Base-by-base conservation (phyloP, 2,888 invertebrate genomes). In the Pharmacophagus antenor region DNA sequence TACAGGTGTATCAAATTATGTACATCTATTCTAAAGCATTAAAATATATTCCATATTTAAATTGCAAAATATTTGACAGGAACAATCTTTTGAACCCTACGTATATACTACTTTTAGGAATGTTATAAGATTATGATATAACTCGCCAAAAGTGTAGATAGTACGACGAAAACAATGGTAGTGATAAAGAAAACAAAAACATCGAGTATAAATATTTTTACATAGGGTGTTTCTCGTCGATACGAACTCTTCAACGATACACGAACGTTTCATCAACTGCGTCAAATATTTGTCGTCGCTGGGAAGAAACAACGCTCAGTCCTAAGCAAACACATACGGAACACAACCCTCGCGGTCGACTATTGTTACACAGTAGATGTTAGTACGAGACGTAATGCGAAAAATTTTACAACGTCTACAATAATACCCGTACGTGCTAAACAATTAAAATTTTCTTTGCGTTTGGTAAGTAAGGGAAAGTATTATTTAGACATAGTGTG, bases 261-360 rank as follows among this genome's bases (percentile, higher is more conserved):
- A 54, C 20, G 57, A 54, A 58, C 57, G 57, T 62, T 53, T 62
- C 53, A 57, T 58, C 61, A 62, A 58, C 61, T 54, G 31, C 20
- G 57, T 57, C 54, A 62, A 62, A 62, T 62, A 62, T 62, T 62
- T 61, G 56, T 52, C 46, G 57, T 56, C 57, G 53, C 54, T 58
- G 42, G 54, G 57, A 57, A 57, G 61, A 62, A 54, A 58, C 53
- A 54, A 58, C 57, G 54, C 54, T 56, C 42, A 23, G 46, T 57
- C 61, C 61, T 61, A 61, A 61, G 53, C 49, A 61, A 61, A 61
- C 57, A 61, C 57, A 53, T 62, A 54, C 27, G 18, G 53, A 46
- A 57, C 47, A 61, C 52, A 53, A 57, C 48, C 57, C 51, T 44
- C 50, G 50, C 51, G 46, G 51, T 61, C 21, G 60, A 37, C 60